Evolutionary conservation across 1,140 invertebrate species (phyloP), one percentile per base, ranked within the genome.

Genomic region (Maniola jurtina): DNA sequence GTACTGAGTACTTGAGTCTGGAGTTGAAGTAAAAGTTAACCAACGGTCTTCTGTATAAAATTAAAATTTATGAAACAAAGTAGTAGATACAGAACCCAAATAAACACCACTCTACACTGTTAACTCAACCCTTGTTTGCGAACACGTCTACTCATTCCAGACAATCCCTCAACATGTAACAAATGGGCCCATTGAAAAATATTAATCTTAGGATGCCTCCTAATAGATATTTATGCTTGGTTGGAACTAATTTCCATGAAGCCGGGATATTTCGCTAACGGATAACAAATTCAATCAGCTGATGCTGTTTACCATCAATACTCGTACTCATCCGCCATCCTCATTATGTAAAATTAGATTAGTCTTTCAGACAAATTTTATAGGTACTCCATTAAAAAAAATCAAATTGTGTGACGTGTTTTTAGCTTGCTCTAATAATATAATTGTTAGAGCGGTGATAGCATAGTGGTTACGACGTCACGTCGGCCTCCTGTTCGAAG

Each of bases 201-300:
- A 86, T 87, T 83, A 86, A 86, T 88, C 82, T 82, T 79, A 71
- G 64, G 71, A 77, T 75, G 76, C 72, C 71, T 72, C 73, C 78
- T 89, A 84, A 89, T 88, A 88, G 87, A 88, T 88, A 88, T 89
- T 88, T 87, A 89, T 88, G 87, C 85, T 72, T 81, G 78, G 80
- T 77, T 73, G 81, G 71, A 87, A 80, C 72, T 84, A 89, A 89
- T 89, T 83, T 83, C 69, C 68, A 76, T 76, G 75, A 81, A 84
- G 54, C 60, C 45, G 56, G 55, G 80, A 71, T 71, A 74, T 69
- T 66, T 75, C 63, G 70, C 61, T 61, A 70, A 82, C 52, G 70
- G 60, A 74, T 79, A 80, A 76, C 62, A 78, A 83, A 83, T 79
- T 81, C 84, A 84, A 87, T 86, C 77, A 82, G 66, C 71, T 72